phyloP scores from a whole-genome alignment of 2,888 invertebrate species.

The Leptopterna dolabrata region DNA sequence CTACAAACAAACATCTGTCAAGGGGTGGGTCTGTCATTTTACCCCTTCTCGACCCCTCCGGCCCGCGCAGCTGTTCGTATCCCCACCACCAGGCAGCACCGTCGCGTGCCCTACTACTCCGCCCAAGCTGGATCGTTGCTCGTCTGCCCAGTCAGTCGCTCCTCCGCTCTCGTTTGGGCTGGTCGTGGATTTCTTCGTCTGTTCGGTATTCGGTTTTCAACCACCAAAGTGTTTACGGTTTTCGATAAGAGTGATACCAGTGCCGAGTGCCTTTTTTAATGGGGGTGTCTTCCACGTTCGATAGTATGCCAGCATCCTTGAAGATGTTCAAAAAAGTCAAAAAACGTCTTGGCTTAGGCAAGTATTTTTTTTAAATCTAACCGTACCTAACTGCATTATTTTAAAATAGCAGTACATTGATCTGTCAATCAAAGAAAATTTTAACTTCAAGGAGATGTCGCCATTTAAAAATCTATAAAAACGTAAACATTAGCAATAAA shows the following conservation, averaged over 20 bases:
- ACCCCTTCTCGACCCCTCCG: neutral
- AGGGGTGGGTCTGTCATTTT: neutral
- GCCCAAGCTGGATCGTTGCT: neutral
- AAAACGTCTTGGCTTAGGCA: conserved; percentile 87
- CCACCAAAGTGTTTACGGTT: neutral
- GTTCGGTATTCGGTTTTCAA: neutral
- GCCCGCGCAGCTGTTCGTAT: neutral
- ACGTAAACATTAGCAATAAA: no score
- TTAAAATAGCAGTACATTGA: no score
- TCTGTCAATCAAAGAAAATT: no score
- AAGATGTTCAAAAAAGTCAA: conserved; percentile 91
- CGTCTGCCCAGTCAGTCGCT: neutral
- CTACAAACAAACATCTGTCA: neutral
- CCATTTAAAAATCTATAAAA: no score
- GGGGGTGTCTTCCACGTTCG: conserved; percentile 59
- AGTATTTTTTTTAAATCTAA: conserved; percentile 67
- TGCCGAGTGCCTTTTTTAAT: conserved; percentile 47
- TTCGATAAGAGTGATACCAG: conserved; percentile 4
- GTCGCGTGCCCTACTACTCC: conserved; percentile 31
- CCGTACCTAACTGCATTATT: neutral
- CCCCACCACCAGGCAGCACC: conserved; percentile 1
- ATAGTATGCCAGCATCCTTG: conserved; percentile 71
- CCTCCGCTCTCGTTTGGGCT: neutral
- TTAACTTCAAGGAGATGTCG: no score
- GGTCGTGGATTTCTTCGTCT: no score